Percentiles rank a stretch among this genome's conserved stretches.
Evolutionary conservation across 1,140 invertebrate species (phyloP).

Genomic region (Zelostemma sp.): DNA sequence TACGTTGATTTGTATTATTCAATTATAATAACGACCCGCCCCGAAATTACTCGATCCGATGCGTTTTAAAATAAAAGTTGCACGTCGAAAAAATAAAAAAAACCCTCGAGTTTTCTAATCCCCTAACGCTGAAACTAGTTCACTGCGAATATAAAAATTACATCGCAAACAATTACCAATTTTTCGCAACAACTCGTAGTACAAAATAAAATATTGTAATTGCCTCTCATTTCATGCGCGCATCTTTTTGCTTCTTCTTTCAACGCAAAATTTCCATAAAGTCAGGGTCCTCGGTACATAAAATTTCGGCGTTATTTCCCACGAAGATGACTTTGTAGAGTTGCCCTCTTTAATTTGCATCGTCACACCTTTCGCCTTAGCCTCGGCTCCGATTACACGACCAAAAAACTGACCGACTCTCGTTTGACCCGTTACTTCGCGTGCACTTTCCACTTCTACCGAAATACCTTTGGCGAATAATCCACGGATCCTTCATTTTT

Average conservation of each 20-base stretch:
- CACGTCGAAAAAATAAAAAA: neutral
- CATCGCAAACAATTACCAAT: no score
- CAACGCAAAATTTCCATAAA: neutral
- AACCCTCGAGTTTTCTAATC: no score
- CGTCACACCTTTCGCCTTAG: slow-evolving; percentile 46
- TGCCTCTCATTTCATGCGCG: neutral
- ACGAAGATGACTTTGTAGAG: slow-evolving; percentile 46
- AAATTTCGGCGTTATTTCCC: slow-evolving; percentile 45
- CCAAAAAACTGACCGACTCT: slow-evolving; percentile 41
- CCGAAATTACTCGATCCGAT: neutral
- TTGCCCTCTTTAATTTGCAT: slow-evolving; percentile 47
- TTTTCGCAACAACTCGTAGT: no score
- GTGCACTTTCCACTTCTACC: neutral
- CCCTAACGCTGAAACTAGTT: no score
- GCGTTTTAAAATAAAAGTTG: neutral
- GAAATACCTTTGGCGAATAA: no score
- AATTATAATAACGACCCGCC: neutral
- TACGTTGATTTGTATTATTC: slow-evolving; percentile 6
- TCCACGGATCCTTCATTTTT: no score
- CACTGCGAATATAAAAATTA: no score
- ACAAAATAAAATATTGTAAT: neutral
- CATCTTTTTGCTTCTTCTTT: neutral
- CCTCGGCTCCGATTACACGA: slow-evolving; percentile 52
- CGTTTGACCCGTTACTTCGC: slow-evolving; percentile 1
- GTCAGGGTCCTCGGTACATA: slow-evolving; percentile 11